These are phyloP conservation scores for Pyrgilauda ruficollis DNA, from an alignment of 2,113 vertebrate genomes.

Conservation along the genomic window DNA sequence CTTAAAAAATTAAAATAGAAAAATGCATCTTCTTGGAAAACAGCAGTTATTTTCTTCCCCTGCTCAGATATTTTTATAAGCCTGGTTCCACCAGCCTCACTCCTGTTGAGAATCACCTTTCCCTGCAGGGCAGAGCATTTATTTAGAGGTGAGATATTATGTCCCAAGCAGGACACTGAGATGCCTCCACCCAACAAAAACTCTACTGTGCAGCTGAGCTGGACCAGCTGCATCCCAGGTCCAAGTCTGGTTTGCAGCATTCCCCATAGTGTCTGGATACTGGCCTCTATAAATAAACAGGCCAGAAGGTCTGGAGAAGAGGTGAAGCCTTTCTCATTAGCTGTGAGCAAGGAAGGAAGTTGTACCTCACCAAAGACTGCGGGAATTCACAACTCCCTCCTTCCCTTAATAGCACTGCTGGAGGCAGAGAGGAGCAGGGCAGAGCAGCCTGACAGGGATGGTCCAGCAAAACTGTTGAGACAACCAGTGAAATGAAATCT, in stretches of 20 bases:
- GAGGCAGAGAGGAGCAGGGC: slow-evolving; percentile 9
- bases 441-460: not conserved
- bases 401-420: slow-evolving; percentile 37
- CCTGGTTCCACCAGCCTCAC: slow-evolving; percentile 45
- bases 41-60: slow-evolving; percentile 57
- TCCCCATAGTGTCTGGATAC: slow-evolving; percentile 36
- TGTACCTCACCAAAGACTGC: not conserved
- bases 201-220: slow-evolving; percentile 36
- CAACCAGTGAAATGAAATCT: not conserved
- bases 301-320: slow-evolving; percentile 34
- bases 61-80: slow-evolving; percentile 69
- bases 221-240: slow-evolving; percentile 3
- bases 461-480: not conserved
- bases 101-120: slow-evolving; percentile 51
- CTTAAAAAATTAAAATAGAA: slow-evolving; percentile 68
- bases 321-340: slow-evolving; percentile 45
- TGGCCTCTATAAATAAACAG: slow-evolving; percentile 55
- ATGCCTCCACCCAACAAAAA: slow-evolving; percentile 54
- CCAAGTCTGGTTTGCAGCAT: slow-evolving; percentile 48
- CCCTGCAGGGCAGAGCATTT: slow-evolving; percentile 42
- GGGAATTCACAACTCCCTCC: slow-evolving; percentile 10
- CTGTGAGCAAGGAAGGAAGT: slow-evolving; percentile 48
- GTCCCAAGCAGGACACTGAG: slow-evolving; percentile 43
- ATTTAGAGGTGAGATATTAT: slow-evolving; percentile 59
- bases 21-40: slow-evolving; percentile 67